Conservation (phyloP, 1,140 invertebrate species). For the Forficula auricularia region DNA sequence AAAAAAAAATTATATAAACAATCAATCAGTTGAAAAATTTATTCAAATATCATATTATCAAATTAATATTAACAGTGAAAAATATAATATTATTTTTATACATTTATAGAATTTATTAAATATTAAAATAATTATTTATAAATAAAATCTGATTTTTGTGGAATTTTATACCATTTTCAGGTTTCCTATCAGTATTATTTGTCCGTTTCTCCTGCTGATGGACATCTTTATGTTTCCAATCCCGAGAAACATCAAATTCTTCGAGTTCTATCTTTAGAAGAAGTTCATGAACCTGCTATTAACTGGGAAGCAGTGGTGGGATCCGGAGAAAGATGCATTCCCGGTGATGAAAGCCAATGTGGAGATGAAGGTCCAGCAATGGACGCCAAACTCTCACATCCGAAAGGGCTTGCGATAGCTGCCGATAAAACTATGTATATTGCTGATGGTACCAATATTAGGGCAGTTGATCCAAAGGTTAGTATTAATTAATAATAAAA, state of each 20-base stretch:
- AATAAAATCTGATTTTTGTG: too few relatives aligned
- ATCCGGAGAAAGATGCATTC: conserved; percentile 87
- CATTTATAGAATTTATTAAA: too few relatives aligned
- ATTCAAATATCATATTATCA: too few relatives aligned
- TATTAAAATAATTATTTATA: too few relatives aligned
- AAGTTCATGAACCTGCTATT: conserved; percentile 59
- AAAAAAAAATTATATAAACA: too few relatives aligned
- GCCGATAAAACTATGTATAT: conserved; percentile 85
- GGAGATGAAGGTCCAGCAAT: conserved; percentile 83
- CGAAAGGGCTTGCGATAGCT: conserved; percentile 84
- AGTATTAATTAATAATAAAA: too few relatives aligned
- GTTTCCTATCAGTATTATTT: conserved; percentile 90
- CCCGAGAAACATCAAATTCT: conserved; percentile 79
- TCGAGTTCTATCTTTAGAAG: conserved; percentile 50
- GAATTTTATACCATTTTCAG: too few relatives aligned
- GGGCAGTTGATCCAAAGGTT: conserved; percentile 62
- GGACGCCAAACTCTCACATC: conserved; percentile 80
- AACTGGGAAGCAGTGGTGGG: conserved; percentile 85
- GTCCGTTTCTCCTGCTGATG: conserved; percentile 85
- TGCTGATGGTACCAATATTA: conserved; percentile 83
- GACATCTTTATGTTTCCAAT: conserved; percentile 89
- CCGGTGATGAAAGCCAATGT: conserved; percentile 74
- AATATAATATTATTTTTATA: too few relatives aligned
- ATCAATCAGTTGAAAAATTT: too few relatives aligned
- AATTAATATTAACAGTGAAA: too few relatives aligned